Base-by-base conservation (phyloP, 2,888 invertebrate species). In the Holacanthella duospinosa region DNA sequence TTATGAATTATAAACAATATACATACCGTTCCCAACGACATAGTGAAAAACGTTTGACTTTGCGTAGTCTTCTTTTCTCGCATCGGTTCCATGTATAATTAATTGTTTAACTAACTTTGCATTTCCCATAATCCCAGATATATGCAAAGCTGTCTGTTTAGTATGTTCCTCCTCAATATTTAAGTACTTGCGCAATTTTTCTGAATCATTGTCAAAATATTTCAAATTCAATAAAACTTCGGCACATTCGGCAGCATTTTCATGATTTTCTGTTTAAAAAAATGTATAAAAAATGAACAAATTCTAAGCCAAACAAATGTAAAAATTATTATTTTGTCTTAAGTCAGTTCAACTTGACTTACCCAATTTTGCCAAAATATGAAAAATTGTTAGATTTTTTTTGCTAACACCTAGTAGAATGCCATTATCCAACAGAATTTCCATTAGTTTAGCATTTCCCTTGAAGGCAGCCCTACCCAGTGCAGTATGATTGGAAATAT, bases 11-110 rank as follows among this genome's bases (percentile, higher is more conserved):
- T n/a, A 9, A 48, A n/a, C 4, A n/a, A 48, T 48, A 4, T 48
- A 9, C 58, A 29, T 24, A 58, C 58, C 58, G 24, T 29, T 58
- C 12, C 25, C 24, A 43, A 58, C 58, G 24, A 36, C 58, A 29
- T 58, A 24, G 24, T 58, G 58, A 12, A 58, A 43, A 28, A 58
- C 58, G 19, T 21, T 58, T 4, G 6, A 58, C 3, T 28, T 43
- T 2, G 16, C 24, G 16, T 9, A 58, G 24, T 58, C 58, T 12
- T 12, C 43, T 58, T 58, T 28, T 28, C 6, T 6, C 12, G 28
- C 29, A 58, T 58, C 43, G 9, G 58, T 36, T 24, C 58, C 58
- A 24, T 43, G 6, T 29, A n/a, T 4, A 29, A 58, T 29, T 28
- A 58, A 28, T 3, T 9, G 4, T 24, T 58, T 24, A 9, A 58